Conservation (phyloP, 2,797 vertebrate species). For the Alauda arvensis region DNA sequence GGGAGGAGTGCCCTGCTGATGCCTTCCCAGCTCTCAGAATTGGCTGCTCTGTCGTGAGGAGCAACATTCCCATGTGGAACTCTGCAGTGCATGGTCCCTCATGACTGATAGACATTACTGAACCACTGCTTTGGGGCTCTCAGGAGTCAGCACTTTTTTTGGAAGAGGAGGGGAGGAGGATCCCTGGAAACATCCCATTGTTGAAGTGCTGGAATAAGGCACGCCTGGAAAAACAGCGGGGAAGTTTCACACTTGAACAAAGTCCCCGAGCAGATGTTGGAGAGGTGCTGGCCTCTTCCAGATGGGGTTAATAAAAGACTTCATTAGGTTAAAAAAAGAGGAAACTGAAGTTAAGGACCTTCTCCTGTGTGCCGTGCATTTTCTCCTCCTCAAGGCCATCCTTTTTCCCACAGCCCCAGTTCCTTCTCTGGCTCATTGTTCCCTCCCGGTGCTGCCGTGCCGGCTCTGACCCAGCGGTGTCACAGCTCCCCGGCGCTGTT, state of each 20-base stretch:
- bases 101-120: rapidly evolving
- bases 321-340: not conserved
- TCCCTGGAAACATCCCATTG: rapidly evolving
- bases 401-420: not conserved
- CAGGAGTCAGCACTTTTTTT: not conserved
- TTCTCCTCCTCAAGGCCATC: constrained; percentile 25
- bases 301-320: not conserved
- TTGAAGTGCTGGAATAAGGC: not conserved
- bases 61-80: not conserved
- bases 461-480: not conserved
- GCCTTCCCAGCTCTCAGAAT: not conserved
- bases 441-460: not conserved
- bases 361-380: not conserved
- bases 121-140: not conserved
- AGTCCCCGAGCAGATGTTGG: not conserved
- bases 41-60: rapidly evolving
- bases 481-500: not conserved
- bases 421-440: not conserved
- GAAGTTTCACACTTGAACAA: not conserved
- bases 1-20: not conserved
- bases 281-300: not conserved
- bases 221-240: not conserved
- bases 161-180: too few species aligned
- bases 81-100: rapidly evolving
- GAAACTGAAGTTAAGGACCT: not conserved